Conservation (phyloP, 1,140 invertebrate genomes). For the Drosophila triauraria region DNA sequence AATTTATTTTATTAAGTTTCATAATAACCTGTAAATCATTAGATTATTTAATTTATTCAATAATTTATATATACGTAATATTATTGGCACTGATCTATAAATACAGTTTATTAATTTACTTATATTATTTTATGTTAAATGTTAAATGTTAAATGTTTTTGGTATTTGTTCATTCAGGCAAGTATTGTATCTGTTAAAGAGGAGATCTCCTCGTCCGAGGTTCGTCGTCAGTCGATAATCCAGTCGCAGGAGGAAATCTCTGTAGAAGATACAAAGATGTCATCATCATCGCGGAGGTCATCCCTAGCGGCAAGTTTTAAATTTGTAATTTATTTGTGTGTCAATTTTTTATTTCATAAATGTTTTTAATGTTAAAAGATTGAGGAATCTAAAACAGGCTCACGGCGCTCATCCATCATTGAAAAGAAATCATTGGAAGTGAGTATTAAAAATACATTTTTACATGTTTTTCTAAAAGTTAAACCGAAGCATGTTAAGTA, state of each 20-base stretch:
- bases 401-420: conserved; percentile 88
- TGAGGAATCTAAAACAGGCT: conserved; percentile 88
- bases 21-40: too few relatives aligned
- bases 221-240: conserved; percentile 66
- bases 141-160: conserved; percentile 11
- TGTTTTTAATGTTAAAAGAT: conserved; percentile 45
- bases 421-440: conserved; percentile 88
- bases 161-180: conserved; percentile 43
- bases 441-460: conserved; percentile 29
- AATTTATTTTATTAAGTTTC: too few relatives aligned
- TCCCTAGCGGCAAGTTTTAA: conserved; percentile 67
- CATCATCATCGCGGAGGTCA: conserved; percentile 64
- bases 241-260: conserved; percentile 67
- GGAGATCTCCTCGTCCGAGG: conserved; percentile 51
- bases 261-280: conserved; percentile 82
- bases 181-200: conserved; percentile 72
- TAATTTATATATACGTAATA: too few relatives aligned
- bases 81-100: too few relatives aligned
- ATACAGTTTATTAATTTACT: neutral
- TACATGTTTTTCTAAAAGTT: neutral
- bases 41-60: too few relatives aligned
- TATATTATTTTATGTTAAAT: conserved; percentile 1
- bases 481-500: neutral
- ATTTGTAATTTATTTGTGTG: neutral
- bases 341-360: neutral